Conservation (phyloP, 2,113 vertebrate species). For the Panthera leo region DNA sequence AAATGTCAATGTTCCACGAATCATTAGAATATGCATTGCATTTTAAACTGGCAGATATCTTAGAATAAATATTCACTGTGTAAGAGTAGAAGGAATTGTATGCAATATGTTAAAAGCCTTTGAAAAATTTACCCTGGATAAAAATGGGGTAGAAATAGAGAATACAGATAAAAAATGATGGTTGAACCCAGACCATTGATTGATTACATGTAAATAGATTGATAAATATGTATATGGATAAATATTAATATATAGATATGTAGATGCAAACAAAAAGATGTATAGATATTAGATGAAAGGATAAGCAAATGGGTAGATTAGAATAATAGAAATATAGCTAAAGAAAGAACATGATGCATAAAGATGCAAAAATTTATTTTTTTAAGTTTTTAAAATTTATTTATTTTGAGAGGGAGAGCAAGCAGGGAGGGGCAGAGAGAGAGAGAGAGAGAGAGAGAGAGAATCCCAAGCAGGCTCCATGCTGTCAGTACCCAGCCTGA, state of each 20-base stretch:
- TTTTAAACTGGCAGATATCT: neutral
- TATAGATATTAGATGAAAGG: neutral
- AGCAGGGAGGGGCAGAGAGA: too few relatives aligned
- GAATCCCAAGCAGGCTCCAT: too few relatives aligned
- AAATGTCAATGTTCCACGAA: neutral
- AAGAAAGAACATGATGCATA: neutral
- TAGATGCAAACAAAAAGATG: neutral
- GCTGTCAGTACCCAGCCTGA: too few relatives aligned
- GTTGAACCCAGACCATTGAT: neutral
- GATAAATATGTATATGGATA: neutral
- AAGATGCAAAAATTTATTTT: neutral
- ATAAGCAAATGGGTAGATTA: neutral
- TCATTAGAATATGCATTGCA: neutral
- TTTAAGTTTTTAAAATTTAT: neutral
- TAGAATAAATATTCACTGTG: neutral
- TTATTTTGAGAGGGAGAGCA: too few relatives aligned
- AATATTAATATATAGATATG: neutral
- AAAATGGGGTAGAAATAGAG: neutral
- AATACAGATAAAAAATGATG: neutral
- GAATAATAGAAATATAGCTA: neutral
- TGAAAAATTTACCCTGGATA: neutral
- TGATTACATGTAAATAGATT: neutral
- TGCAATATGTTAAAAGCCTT: neutral
- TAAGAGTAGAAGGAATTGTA: neutral
- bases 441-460: too few relatives aligned